These are phyloP conservation scores for Caenorhabditis tropicalis DNA, from an alignment of 1,140 invertebrate species.

Conservation along the genomic window DNA sequence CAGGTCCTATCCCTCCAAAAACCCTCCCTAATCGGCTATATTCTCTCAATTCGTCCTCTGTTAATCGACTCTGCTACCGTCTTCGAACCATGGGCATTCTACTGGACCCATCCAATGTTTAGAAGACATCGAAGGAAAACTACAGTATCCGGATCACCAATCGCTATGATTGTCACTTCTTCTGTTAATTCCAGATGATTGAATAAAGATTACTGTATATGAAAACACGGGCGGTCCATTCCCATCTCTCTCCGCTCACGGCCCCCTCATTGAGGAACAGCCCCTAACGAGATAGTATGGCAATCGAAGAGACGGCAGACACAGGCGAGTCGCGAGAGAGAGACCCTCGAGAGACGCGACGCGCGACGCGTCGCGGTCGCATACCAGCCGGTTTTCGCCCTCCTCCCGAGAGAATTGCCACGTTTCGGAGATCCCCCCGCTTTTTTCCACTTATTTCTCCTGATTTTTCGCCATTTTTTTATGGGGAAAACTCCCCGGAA, in stretches of 20 bases:
- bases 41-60: background rate
- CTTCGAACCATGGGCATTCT: conserved; percentile 20
- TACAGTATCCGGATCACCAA: background rate
- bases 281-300: background rate
- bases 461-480: background rate
- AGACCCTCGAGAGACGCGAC: conserved; percentile 1
- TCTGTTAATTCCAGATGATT: background rate
- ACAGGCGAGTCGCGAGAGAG: background rate
- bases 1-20: background rate
- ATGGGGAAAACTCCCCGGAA: too few relatives aligned
- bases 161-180: background rate
- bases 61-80: background rate
- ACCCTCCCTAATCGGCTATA: background rate
- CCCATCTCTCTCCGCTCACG: too few relatives aligned
- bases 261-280: too few relatives aligned
- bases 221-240: too few relatives aligned
- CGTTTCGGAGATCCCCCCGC: background rate
- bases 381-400: background rate
- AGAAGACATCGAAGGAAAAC: background rate
- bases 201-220: too few relatives aligned
- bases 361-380: conserved; percentile 40
- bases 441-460: background rate
- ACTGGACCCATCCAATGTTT: background rate
- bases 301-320: background rate
- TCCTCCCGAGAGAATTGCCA: background rate